These are phyloP conservation scores for Cynopterus sphinx DNA, from an alignment of 2,797 vertebrate genomes.

Conservation along the genomic window DNA sequence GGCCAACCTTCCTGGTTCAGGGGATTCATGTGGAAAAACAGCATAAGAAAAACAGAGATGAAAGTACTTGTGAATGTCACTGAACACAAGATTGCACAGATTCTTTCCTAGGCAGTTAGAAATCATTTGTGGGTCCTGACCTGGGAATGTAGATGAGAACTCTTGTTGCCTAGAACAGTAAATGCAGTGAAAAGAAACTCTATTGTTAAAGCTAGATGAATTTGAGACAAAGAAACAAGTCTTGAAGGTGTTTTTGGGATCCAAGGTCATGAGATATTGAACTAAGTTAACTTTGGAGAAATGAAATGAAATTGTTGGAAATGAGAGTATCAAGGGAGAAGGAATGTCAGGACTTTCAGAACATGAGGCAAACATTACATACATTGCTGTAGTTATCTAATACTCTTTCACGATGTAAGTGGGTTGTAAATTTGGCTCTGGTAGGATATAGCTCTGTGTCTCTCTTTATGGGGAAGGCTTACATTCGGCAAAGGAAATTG, in stretches of 20 bases:
- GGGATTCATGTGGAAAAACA: background rate
- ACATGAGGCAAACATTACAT: background rate
- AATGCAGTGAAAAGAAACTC: background rate
- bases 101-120: background rate
- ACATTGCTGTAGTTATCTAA: background rate
- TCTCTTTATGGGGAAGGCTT: background rate
- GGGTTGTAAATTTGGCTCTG: background rate
- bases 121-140: background rate
- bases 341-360: background rate
- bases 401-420: background rate
- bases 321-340: background rate
- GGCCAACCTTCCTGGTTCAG: background rate
- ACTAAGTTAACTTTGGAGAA: background rate
- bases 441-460: background rate
- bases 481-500: background rate
- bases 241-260: background rate
- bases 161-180: background rate
- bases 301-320: background rate
- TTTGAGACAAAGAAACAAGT: background rate
- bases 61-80: background rate
- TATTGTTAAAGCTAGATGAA: background rate
- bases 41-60: background rate
- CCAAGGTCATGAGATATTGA: background rate
- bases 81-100: background rate
- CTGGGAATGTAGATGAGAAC: background rate